phyloP scores from a whole-genome alignment of 2,888 invertebrate species.

The Heliconius ethilla region DNA sequence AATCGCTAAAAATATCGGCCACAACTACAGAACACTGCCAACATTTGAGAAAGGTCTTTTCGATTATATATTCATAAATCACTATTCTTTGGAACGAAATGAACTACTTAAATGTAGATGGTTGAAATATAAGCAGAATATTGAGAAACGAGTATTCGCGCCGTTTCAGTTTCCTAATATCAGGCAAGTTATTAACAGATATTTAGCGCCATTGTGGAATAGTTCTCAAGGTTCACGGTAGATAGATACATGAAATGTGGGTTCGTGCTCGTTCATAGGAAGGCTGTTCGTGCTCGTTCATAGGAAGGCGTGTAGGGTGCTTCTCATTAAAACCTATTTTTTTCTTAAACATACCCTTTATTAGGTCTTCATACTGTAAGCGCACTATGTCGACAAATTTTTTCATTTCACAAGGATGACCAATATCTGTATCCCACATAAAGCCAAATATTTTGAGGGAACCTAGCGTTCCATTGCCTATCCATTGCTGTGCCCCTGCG shows the following conservation, averaged over 20 bases:
- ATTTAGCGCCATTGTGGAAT: background rate
- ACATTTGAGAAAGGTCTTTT: conserved; percentile 59
- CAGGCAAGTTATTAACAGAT: conserved; percentile 49
- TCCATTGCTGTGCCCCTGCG: too few species aligned
- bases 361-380: too few species aligned
- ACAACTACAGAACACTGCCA: conserved; percentile 56
- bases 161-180: conserved; percentile 51
- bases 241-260: background rate
- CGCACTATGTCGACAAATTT: too few species aligned
- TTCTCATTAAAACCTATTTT: background rate
- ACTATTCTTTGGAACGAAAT: conserved; percentile 58
- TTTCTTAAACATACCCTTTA: conserved; percentile 4
- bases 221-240: background rate
- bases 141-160: conserved; percentile 47
- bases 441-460: too few species aligned
- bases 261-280: background rate
- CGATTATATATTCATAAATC: conserved; percentile 52
- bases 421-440: too few species aligned
- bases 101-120: conserved; percentile 52
- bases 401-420: too few species aligned
- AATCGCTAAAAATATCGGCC: conserved; percentile 52
- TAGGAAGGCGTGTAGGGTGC: background rate
- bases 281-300: background rate
- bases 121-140: conserved; percentile 48
- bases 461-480: too few species aligned